A percentile compares a stretch with the other conserved stretches of the same genome.
phyloP scores from a whole-genome alignment of 2,888 invertebrate genomes.

The Urechis unicinctus region DNA sequence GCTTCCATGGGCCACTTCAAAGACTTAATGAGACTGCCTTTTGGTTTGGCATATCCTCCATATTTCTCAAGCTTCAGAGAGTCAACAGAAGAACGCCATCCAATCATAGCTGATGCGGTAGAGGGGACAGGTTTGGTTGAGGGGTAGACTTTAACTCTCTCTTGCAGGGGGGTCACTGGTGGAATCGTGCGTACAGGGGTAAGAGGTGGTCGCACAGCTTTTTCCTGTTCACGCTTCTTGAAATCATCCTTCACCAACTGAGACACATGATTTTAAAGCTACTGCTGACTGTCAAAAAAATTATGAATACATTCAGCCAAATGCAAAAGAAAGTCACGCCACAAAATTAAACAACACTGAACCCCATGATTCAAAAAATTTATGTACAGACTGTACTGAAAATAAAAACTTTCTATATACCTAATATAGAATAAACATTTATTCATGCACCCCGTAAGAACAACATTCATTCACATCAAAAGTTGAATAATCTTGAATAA shows the following conservation, averaged over 20 bases:
- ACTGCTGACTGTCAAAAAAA: too few species aligned
- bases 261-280: too few species aligned
- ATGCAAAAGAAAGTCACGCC: too few species aligned
- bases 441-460: too few species aligned
- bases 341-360: too few species aligned
- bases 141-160: conserved; percentile 41
- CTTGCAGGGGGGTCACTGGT: conserved; percentile 41
- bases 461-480: conserved; percentile 1
- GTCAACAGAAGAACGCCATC: conserved; percentile 42
- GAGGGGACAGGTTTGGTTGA: conserved; percentile 41
- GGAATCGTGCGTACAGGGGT: conserved; percentile 29
- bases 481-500: neutral
- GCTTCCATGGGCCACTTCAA: conserved; percentile 48
- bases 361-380: too few species aligned
- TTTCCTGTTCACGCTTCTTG: conserved; percentile 14
- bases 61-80: conserved; percentile 38
- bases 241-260: conserved; percentile 46
- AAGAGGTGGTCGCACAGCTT: conserved; percentile 14
- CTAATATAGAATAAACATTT: too few species aligned
- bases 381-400: neutral
- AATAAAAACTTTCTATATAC: neutral
- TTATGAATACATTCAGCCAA: neutral
- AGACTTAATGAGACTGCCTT: conserved; percentile 41
- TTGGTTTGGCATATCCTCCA: conserved; percentile 42
- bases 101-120: conserved; percentile 37